Percentiles rank a stretch among this genome's conserved stretches.
phyloP scores from a whole-genome alignment of 1,140 invertebrate species.

The Zaprionus vittiger region DNA sequence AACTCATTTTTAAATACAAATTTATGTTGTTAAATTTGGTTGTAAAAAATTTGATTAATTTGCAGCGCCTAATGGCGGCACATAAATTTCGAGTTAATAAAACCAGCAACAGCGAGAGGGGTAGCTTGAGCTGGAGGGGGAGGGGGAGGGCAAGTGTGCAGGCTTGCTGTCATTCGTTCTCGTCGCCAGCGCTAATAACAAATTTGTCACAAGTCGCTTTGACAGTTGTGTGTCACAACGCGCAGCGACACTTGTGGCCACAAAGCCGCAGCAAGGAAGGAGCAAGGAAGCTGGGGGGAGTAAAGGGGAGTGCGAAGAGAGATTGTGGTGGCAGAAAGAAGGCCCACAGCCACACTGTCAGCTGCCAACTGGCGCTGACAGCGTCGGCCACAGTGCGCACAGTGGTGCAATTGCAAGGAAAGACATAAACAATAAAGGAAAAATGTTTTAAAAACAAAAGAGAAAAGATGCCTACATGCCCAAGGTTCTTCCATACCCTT shows the following conservation, averaged over 20 bases:
- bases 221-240: constrained; percentile 73
- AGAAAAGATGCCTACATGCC: too few species aligned
- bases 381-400: not conserved
- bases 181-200: constrained; percentile 57
- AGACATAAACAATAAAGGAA: not conserved
- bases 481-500: too few species aligned
- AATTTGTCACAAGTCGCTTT: constrained; percentile 74
- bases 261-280: constrained; percentile 25
- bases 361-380: constrained; percentile 31
- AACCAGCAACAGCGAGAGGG: constrained; percentile 36
- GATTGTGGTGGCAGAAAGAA: not conserved
- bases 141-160: too few species aligned
- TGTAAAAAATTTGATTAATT: constrained; percentile 79
- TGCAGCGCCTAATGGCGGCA: constrained; percentile 64
- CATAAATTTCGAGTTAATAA: constrained; percentile 80
- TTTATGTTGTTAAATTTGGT: constrained; percentile 67
- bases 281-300: not conserved
- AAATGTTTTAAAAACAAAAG: not conserved
- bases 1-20: constrained; percentile 83
- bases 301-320: not conserved
- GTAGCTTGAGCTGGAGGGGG: not conserved
- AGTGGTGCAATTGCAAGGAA: not conserved
- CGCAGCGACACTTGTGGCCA: constrained; percentile 42
- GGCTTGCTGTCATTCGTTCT: not conserved
- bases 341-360: constrained; percentile 27